Conservation (phyloP, 1,140 invertebrate species). For the Hycleus cichorii region DNA sequence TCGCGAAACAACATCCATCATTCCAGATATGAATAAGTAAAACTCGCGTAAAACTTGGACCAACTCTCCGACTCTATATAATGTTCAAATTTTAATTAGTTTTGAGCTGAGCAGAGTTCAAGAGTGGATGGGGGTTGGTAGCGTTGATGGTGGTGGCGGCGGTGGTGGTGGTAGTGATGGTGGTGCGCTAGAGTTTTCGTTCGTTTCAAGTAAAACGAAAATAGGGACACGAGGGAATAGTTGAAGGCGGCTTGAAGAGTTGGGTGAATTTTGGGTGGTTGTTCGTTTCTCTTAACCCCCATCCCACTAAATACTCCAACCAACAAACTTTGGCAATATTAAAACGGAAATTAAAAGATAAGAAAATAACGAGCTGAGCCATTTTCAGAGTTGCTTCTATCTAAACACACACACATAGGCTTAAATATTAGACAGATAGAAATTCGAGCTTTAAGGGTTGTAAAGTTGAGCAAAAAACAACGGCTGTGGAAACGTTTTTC, state of each 20-base stretch:
- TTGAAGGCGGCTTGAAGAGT: no score
- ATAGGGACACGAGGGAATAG: no score
- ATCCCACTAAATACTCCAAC: background rate
- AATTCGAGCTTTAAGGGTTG: no score
- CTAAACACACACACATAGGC: no score
- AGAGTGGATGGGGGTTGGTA: slow-evolving; percentile 11
- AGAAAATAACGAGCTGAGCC: slow-evolving; percentile 37
- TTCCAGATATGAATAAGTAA: slow-evolving; percentile 20
- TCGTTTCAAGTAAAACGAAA: no score
- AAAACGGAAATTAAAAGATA: slow-evolving; percentile 41
- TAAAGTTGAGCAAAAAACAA: no score
- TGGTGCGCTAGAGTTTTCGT: no score
- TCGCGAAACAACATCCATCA: slow-evolving; percentile 14
- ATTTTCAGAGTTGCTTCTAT: slow-evolving; percentile 5
- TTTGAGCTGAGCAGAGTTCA: slow-evolving; percentile 33
- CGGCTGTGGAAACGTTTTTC: no score
- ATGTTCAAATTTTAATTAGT: slow-evolving; percentile 41
- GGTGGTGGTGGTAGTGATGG: no score
- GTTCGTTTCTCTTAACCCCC: no score
- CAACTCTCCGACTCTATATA: slow-evolving; percentile 22
- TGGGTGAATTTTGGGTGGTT: no score
- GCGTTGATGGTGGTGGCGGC: background rate
- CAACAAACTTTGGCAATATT: slow-evolving; percentile 39
- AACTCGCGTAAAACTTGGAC: slow-evolving; percentile 37
- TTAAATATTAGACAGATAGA: no score